phyloP scores from a whole-genome alignment of 2,797 vertebrate species.

The Pempheris klunzingeri region DNA sequence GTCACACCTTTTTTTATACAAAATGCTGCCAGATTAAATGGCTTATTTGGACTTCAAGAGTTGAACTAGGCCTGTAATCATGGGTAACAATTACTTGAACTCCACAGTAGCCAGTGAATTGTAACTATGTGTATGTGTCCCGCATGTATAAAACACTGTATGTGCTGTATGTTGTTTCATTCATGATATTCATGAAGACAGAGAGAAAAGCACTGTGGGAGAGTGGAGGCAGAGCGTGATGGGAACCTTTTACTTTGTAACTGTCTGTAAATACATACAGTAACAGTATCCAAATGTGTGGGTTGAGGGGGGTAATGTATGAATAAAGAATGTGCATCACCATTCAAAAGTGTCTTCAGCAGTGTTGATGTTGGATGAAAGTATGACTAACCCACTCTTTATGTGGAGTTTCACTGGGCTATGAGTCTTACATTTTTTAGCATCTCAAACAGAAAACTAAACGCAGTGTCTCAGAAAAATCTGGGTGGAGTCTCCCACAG shows the following conservation, averaged over 20 bases:
- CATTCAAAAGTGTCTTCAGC: constrained; percentile 11
- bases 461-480: too few species aligned
- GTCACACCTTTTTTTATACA: background rate
- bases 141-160: constrained; percentile 67
- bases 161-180: constrained; percentile 69
- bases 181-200: constrained; percentile 81
- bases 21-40: background rate
- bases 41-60: background rate
- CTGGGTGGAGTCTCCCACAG: too few species aligned
- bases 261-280: constrained; percentile 44
- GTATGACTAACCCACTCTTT: background rate
- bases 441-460: too few species aligned
- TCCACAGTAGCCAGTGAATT: constrained; percentile 40
- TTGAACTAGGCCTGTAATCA: constrained; percentile 22
- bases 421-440: too few species aligned
- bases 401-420: too few species aligned
- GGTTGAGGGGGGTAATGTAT: constrained; percentile 25
- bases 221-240: background rate
- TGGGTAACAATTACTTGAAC: constrained; percentile 21
- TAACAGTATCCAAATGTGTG: constrained; percentile 41
- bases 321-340: constrained; percentile 76
- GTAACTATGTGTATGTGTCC: constrained; percentile 61
- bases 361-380: background rate
- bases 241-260: constrained; percentile 52
- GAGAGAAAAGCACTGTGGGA: constrained; percentile 47